Evolutionary conservation across 1,140 invertebrate genomes (phyloP).

Genomic region (Ostrea denselamellosa): DNA sequence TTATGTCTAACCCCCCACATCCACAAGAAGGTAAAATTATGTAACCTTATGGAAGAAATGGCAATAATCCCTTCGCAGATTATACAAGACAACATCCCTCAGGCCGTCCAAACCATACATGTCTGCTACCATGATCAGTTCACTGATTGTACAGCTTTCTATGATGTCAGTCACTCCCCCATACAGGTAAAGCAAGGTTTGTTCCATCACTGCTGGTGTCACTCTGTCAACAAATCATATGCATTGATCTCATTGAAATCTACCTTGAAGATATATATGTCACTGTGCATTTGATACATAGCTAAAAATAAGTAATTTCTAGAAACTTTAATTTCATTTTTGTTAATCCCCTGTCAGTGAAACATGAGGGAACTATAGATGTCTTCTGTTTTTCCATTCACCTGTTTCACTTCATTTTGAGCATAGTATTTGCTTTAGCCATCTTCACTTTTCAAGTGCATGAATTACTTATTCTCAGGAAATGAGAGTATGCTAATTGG

Average conservation of each 20-base stretch:
- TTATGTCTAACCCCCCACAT: neutral
- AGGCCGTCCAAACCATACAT: constrained; percentile 92
- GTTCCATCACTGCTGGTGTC: constrained; percentile 90
- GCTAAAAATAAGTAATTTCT: no score
- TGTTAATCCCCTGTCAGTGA: no score
- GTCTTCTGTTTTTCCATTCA: no score
- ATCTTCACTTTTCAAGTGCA: no score
- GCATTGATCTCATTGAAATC: neutral
- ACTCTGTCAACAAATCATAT: constrained; percentile 82
- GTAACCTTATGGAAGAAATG: constrained; percentile 90
- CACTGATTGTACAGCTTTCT: constrained; percentile 90
- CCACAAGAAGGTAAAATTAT: neutral
- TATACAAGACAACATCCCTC: constrained; percentile 92
- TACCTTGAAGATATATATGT: no score
- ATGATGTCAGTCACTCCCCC: constrained; percentile 91
- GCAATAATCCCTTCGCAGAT: constrained; percentile 92
- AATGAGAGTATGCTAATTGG: no score
- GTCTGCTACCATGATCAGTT: constrained; percentile 91
- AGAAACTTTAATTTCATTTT: no score
- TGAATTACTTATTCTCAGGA: no score
- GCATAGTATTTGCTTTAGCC: no score
- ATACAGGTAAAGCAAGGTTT: constrained; percentile 94
- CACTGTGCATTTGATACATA: no score
- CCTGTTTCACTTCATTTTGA: no score
- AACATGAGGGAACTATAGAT: no score